These are phyloP conservation scores for Drosophila dunni DNA, from an alignment of 1,140 invertebrate genomes.

Conservation along the genomic window DNA sequence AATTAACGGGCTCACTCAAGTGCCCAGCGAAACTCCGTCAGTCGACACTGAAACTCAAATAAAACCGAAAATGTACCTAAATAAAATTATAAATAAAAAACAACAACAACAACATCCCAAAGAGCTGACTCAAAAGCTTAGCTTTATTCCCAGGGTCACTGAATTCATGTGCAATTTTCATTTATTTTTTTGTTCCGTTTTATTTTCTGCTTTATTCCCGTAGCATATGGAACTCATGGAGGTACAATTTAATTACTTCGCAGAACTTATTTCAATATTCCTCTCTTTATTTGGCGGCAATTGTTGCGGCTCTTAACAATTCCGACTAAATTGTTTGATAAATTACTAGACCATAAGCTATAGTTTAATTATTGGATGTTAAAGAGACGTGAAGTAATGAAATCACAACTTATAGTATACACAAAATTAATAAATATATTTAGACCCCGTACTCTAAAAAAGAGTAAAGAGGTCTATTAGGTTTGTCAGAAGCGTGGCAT, in stretches of 20 bases:
- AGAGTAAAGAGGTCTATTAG: too few relatives aligned
- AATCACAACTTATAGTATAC: too few relatives aligned
- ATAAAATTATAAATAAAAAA: conserved; percentile 3
- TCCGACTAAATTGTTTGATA: conserved; percentile 26
- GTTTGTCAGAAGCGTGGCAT: too few relatives aligned
- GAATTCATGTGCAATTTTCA: conserved; percentile 68
- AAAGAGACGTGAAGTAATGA: too few relatives aligned
- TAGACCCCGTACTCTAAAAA: too few relatives aligned
- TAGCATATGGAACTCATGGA: conserved; percentile 58
- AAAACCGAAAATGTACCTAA: conserved; percentile 15
- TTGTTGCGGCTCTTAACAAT: conserved; percentile 35
- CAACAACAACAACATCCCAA: not conserved
- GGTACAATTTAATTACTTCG: conserved; percentile 43
- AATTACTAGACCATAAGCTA: conserved; percentile 25
- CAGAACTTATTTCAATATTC: conserved; percentile 53
- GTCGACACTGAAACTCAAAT: conserved; percentile 26
- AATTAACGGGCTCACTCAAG: conserved; percentile 81
- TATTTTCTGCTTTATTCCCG: conserved; percentile 32
- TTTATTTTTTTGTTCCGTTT: conserved; percentile 17
- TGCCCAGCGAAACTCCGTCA: conserved; percentile 48
- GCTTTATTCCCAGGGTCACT: conserved; percentile 49
- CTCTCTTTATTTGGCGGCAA: conserved; percentile 29
- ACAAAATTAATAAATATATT: too few relatives aligned
- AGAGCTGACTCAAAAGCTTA: not conserved
- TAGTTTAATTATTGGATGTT: not conserved